Evolutionary conservation across 1,140 invertebrate species (phyloP), one percentile per base, ranked within the genome.

Genomic region (Pteromalus puparum): DNA sequence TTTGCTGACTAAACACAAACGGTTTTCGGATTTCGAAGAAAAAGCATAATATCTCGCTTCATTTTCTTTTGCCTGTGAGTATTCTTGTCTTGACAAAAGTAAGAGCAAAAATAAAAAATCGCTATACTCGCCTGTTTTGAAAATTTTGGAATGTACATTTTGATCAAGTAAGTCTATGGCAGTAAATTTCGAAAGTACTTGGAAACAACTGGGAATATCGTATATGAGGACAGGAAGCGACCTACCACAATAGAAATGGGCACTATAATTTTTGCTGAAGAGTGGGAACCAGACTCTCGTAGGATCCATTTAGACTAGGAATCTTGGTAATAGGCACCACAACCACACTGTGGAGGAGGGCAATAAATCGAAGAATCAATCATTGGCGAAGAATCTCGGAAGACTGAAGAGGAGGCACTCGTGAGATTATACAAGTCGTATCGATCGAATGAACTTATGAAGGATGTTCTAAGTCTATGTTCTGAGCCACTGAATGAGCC

Each of bases 111-210:
- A 76, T 74, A 53, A 65, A 84, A 76, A 34, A 26, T 77, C 15
- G 67, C 67, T n/a, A 85, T 42, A 48, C 38, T 83, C 65, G 73
- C 48, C 67, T 67, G 72, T 74, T 87, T 87, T 87, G 72, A 86
- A 82, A 85, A 81, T 85, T 72, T 81, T 88, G 72, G 78, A 85
- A 85, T 85, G 84, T 85, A 85, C 75, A 78, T 77, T 82, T 93
- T 93, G 92, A 93, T 93, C 92, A 93, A 93, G 92, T 93, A 93
- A 93, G 92, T 91, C 91, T 92, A 48, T 91, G 91, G 92, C 88
- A 90, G 24, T 79, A 61, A 61, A 61, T 61, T 61, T 61, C 6
- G 18, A 61, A 61, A 15, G 48, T 76, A 12, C 42, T 7, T 73
- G 65, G 26, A 38, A 30, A 73, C 30, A 18, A 15, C 6, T 42